Conservation (phyloP, 1,140 invertebrate species). For the Druon quercuslanigerum region DNA sequence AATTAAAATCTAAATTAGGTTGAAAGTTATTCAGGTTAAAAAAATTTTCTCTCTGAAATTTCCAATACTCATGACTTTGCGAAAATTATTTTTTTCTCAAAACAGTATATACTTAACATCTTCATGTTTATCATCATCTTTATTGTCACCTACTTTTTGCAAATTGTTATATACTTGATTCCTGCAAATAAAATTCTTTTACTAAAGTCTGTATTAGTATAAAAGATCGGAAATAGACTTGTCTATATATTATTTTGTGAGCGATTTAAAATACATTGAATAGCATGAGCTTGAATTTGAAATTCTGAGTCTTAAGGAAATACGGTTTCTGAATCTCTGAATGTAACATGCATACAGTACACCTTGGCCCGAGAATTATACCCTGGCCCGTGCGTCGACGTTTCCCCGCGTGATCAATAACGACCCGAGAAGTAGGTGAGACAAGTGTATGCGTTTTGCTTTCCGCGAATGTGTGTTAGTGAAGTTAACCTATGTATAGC, state of each 20-base stretch:
- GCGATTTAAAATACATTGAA: neutral
- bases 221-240: too few relatives aligned
- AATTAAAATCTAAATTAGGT: too few relatives aligned
- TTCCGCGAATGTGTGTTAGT: constrained; percentile 34
- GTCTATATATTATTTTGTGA: neutral
- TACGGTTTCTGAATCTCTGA: neutral
- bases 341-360: constrained; percentile 3
- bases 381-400: constrained; percentile 52
- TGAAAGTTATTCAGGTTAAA: too few relatives aligned
- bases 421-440: constrained; percentile 51
- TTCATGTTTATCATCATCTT: neutral
- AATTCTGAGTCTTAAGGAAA: neutral
- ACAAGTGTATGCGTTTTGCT: constrained; percentile 46
- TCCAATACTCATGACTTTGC: too few relatives aligned
- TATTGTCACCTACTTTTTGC: neutral
- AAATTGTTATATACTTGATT: neutral
- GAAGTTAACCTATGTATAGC: neutral
- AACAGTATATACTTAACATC: too few relatives aligned
- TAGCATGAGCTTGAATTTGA: neutral
- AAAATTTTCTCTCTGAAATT: too few relatives aligned
- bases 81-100: too few relatives aligned
- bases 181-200: too few relatives aligned
- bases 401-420: constrained; percentile 55
- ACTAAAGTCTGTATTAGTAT: too few relatives aligned
- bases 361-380: constrained; percentile 32